These are phyloP conservation scores for Sterna hirundo DNA, from an alignment of 2,113 vertebrate genomes.

Conservation along the genomic window DNA sequence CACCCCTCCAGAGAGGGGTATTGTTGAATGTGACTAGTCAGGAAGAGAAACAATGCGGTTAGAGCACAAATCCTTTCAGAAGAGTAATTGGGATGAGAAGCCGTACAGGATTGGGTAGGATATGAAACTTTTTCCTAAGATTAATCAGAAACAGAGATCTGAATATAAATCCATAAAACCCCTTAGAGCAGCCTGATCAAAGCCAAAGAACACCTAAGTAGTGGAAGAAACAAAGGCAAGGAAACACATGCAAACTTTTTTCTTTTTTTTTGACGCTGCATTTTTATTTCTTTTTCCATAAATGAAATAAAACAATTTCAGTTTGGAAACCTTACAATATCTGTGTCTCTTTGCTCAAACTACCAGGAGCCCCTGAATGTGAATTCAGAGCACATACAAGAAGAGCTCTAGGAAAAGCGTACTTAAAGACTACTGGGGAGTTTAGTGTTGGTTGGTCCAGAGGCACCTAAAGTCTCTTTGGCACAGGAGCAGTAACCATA, in stretches of 20 bases:
- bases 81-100: background rate
- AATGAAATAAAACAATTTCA: background rate
- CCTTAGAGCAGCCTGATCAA: background rate
- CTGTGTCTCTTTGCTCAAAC: background rate
- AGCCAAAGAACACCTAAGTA: background rate
- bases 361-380: background rate
- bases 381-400: background rate
- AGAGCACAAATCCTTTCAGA: slow-evolving; percentile 11
- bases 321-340: background rate
- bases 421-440: background rate
- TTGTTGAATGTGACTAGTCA: slow-evolving; percentile 52
- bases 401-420: background rate
- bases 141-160: background rate
- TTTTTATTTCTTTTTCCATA: background rate
- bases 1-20: background rate
- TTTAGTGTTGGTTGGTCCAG: background rate
- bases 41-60: slow-evolving; percentile 38
- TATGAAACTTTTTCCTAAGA: background rate
- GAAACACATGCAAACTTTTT: background rate
- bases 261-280: background rate
- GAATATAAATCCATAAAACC: background rate
- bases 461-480: background rate
- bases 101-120: background rate
- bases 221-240: slow-evolving; percentile 1
- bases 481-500: background rate